Base-by-base conservation (phyloP, 1,140 invertebrate genomes). In the Tetraneura akinire region DNA sequence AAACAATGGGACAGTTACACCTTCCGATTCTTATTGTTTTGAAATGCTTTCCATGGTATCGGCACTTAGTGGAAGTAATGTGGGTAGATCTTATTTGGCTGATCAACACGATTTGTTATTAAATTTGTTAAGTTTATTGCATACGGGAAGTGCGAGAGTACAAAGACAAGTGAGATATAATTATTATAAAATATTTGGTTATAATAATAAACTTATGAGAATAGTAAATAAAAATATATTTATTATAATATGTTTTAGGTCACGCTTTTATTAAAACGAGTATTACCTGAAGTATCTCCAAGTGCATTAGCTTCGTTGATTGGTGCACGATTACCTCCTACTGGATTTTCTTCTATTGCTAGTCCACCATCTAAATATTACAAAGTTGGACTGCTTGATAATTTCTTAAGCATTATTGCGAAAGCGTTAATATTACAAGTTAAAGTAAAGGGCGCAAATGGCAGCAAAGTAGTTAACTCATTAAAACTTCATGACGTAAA, bases 1-100 rank as follows among this genome's bases (percentile, higher is more conserved):
- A 85, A 5, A 85, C 82, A 6, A 85, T 85, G 62, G 87, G 5
- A 81, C 86, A 3, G 86, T 18, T 87, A 88, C 84, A 84, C 88
- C 66, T 9, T 87, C 91, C 3, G 96, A 98, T 87, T 95, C 94
- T 11, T 98, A 98, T 85, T 98, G 96, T 87, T 98, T 98, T 86
- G 96, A 98, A 88, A 96, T 98, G 94, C 86, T 98, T 10, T 97
- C 95, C 1, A 94, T 98, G 91, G 96, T 92, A 21, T 85, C 97
- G 81, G 96, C 97, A 0, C 86, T 98, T n/a, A 97, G 94, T 82
- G 96, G 96, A 5, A 97, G 95, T 81, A 89, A 91, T 0, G 95
- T 97, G 0, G 96, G 96, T 0, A 88, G 96, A 45, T 90, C 91
- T 13, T 97, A 98, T 86, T 87, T 98, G 6, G 94, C 96, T 0